These are phyloP conservation scores for Lophotriccus pileatus DNA, from an alignment of 2,797 vertebrate genomes.

Conservation along the genomic window DNA sequence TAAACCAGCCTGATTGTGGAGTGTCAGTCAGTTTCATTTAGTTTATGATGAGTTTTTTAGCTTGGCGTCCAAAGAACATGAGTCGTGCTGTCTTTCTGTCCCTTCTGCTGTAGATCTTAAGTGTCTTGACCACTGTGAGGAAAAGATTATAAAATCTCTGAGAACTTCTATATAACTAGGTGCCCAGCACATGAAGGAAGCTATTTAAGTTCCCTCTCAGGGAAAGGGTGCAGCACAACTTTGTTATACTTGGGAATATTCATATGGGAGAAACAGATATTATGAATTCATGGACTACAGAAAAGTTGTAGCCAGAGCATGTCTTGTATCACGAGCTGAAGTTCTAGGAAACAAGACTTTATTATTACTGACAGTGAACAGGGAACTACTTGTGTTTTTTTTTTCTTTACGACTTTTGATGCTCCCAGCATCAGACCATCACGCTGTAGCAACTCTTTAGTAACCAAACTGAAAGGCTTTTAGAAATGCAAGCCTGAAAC, in stretches of 20 bases:
- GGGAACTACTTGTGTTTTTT: not conserved
- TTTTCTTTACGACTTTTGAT: not conserved
- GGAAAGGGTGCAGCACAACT: not conserved
- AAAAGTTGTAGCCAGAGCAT: not conserved
- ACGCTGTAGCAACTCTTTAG: not conserved
- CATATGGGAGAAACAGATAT: not conserved
- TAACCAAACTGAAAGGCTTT: not conserved
- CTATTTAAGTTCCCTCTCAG: not conserved
- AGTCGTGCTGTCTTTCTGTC: not conserved
- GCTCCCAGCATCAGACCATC: not conserved
- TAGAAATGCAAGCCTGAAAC: not conserved
- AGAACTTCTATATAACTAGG: not conserved
- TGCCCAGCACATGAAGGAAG: not conserved
- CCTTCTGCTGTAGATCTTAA: not conserved
- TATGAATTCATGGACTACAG: not conserved
- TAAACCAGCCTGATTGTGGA: not conserved
- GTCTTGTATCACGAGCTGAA: fast-evolving
- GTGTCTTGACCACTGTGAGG: not conserved
- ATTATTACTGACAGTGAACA: not conserved
- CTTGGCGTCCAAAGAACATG: not conserved
- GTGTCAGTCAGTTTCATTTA: not conserved
- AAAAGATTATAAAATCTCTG: not conserved
- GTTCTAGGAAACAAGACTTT: not conserved
- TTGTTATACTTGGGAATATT: not conserved
- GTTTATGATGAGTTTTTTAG: not conserved